Conservation (phyloP, 1,140 invertebrate species). For the Brachionus angularis region DNA sequence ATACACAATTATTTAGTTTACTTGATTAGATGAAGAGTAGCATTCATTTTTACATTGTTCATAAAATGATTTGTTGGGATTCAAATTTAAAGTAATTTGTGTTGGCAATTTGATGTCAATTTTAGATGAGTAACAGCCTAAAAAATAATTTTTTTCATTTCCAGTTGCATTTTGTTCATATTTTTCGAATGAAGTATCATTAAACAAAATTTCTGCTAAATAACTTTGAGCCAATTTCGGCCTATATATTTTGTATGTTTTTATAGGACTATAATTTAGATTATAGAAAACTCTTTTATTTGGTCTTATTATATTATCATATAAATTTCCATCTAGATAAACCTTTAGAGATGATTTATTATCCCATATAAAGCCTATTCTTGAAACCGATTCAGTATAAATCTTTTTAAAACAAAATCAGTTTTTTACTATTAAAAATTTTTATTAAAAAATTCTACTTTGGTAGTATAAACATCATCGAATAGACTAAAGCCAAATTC, state of each 20-base stretch:
- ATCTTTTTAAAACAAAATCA: too few species aligned
- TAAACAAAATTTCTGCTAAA: conserved; percentile 25
- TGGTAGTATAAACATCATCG: not conserved
- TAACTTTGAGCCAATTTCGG: not conserved
- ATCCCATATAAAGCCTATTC: conserved; percentile 11
- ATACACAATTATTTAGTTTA: not conserved
- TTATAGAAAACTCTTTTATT: not conserved
- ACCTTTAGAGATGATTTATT: not conserved
- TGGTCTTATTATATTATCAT: not conserved
- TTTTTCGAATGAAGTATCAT: not conserved
- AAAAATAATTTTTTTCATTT: conserved; percentile 6
- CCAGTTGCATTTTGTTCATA: not conserved
- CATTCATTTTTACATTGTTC: conserved; percentile 1
- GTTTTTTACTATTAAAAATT: too few species aligned
- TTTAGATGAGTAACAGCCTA: conserved; percentile 2
- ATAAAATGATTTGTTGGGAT: not conserved
- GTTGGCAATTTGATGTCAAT: not conserved
- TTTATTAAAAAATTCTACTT: conserved; percentile 13
- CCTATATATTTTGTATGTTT: conserved; percentile 2
- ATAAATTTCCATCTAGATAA: conserved; percentile 29
- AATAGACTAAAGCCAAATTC: conserved; percentile 10
- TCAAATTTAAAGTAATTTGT: not conserved
- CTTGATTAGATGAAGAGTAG: not conserved
- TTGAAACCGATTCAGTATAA: not conserved
- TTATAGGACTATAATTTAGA: conserved; percentile 7